Evolutionary conservation across 2,797 vertebrate species (phyloP).

Genomic region (Heteromormyrus szaboi): DNA sequence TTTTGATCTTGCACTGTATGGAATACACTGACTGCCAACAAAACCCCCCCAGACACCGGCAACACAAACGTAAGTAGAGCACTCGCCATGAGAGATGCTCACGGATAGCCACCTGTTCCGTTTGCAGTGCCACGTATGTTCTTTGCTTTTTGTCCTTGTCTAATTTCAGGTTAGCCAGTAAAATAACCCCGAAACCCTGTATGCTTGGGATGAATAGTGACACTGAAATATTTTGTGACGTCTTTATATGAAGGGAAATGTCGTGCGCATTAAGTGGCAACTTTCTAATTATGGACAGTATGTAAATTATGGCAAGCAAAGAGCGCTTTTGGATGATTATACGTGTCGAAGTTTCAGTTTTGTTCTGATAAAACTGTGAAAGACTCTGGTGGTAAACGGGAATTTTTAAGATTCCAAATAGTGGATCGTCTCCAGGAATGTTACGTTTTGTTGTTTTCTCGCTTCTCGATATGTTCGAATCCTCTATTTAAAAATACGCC

Average conservation of each 20-base stretch:
- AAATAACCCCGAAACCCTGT: neutral
- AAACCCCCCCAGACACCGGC: constrained; percentile 87
- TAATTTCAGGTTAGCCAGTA: neutral
- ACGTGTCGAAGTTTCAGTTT: neutral
- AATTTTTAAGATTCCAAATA: neutral
- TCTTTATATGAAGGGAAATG: neutral
- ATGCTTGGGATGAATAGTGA: neutral
- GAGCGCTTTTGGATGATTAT: neutral
- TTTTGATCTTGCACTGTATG: constrained; percentile 98
- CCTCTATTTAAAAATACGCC: neutral
- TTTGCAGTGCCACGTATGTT: constrained; percentile 37
- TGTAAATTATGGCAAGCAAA: neutral
- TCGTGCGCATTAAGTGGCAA: neutral
- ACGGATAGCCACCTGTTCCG: constrained; percentile 20
- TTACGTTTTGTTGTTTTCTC: neutral
- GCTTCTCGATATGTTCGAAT: neutral
- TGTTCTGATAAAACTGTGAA: neutral
- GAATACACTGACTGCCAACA: constrained; percentile 94
- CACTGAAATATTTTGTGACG: neutral
- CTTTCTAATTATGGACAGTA: neutral
- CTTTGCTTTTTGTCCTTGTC: neutral
- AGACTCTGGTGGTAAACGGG: neutral
- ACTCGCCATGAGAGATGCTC: constrained; percentile 18
- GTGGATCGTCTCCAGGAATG: neutral
- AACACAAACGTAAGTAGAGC: constrained; percentile 87